Conservation (phyloP, 1,140 invertebrate genomes). For the Euglossa dilemma region DNA sequence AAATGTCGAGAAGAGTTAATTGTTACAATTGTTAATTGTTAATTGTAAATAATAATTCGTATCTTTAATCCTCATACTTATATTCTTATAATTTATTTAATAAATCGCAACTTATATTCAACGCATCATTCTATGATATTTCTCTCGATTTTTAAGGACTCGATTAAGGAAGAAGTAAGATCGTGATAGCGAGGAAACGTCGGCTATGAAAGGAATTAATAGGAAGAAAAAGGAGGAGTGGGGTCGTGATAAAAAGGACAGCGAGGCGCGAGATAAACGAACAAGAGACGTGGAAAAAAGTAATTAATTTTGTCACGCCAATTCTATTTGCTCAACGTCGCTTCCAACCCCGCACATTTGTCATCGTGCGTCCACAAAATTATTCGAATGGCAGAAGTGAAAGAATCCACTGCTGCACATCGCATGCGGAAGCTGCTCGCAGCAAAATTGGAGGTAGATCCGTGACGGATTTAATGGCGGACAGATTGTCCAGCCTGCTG, state of each 20-base stretch:
- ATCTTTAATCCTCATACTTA: too few relatives aligned
- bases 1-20: too few relatives aligned
- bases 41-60: too few relatives aligned
- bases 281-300: conserved; percentile 37
- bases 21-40: too few relatives aligned
- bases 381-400: conserved; percentile 60
- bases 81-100: too few relatives aligned
- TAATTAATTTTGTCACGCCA: conserved; percentile 66
- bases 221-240: background rate
- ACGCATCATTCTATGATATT: too few relatives aligned
- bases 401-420: conserved; percentile 48
- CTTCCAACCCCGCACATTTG: conserved; percentile 55
- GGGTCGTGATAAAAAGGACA: background rate
- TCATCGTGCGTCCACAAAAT: conserved; percentile 63
- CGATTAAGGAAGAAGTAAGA: conserved; percentile 10
- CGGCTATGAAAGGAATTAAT: background rate
- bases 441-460: conserved; percentile 57
- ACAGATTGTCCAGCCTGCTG: conserved; percentile 51
- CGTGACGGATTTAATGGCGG: conserved; percentile 57
- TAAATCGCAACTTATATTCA: too few relatives aligned
- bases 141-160: background rate
- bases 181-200: conserved; percentile 14
- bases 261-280: too few relatives aligned
- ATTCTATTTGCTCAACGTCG: conserved; percentile 65
- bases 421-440: conserved; percentile 30